phyloP scores from a whole-genome alignment of 2,888 invertebrate species.

The Anticlea derivata region DNA sequence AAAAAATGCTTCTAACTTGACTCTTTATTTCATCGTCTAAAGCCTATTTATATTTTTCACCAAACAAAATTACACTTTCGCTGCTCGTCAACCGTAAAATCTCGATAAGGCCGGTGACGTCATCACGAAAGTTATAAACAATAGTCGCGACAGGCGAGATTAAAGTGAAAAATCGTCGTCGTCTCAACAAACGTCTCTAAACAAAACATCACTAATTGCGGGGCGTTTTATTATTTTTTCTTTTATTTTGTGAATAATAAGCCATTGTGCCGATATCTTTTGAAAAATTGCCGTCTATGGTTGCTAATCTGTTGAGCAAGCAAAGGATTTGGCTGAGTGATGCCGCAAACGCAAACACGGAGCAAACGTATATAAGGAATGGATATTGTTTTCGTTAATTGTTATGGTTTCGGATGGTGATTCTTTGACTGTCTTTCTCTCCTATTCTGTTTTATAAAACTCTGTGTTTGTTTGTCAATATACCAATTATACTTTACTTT shows the following conservation, averaged over 20 bases:
- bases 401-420: not conserved
- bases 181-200: slow-evolving; percentile 44
- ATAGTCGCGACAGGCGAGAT: slow-evolving; percentile 52
- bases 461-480: too few relatives aligned
- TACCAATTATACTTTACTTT: too few relatives aligned
- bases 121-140: slow-evolving; percentile 47
- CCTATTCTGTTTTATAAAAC: too few relatives aligned
- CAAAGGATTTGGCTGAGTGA: slow-evolving; percentile 57
- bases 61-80: slow-evolving; percentile 36
- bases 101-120: slow-evolving; percentile 50
- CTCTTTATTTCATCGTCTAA: slow-evolving; percentile 4
- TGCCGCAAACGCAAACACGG: slow-evolving; percentile 59
- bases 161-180: slow-evolving; percentile 61
- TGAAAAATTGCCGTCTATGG: slow-evolving; percentile 55
- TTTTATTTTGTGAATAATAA: slow-evolving; percentile 49
- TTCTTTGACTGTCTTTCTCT: not conserved
- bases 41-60: slow-evolving; percentile 11
- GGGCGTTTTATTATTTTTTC: slow-evolving; percentile 36
- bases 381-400: slow-evolving; percentile 3
- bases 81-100: slow-evolving; percentile 44
- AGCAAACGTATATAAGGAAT: slow-evolving; percentile 44
- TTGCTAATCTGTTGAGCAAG: slow-evolving; percentile 54
- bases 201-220: slow-evolving; percentile 66
- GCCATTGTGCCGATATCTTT: slow-evolving; percentile 55
- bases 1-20: not conserved